Base-by-base conservation (phyloP, 2,797 vertebrate genomes). In the Rhincodon typus region DNA sequence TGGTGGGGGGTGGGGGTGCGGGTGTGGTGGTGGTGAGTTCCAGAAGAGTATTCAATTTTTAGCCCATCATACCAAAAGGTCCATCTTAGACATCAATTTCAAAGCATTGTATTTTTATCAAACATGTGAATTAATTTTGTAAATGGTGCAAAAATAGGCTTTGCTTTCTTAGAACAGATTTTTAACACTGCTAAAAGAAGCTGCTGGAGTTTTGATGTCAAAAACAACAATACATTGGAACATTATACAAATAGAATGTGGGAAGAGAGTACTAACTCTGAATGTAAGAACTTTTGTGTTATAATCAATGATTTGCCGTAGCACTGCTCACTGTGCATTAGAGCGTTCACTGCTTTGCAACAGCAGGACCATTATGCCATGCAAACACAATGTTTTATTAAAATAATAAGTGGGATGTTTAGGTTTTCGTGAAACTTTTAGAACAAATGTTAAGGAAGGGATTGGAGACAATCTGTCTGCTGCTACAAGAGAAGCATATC, bases 331-430 rank as follows among this genome's bases (percentile, higher is more conserved):
- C 62, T 53, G 53, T 90, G 34, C 62, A 30, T 57, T 90, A 2
- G 50, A 88, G 13, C 4, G 2, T 17, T 7, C 13, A 66, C 34
- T 90, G 30, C 62, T 62, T 34, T 34, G 57, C 62, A 90, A 90
- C 53, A 84, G 42, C 42, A 46, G 38, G 82, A 46, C 38, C 42
- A 84, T 84, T 84, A 84, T n/a, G 34, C 53, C 87, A 90, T n/a
- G 57, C n/a, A 62, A n/a, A 66, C 30, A 90, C 87, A 90, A 62
- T 90, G 87, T 90, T 30, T n/a, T 62, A 62, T 90, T 90, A 62
- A 62, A 90, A 62, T 34, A 90, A 90, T 90, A 46, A 46, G 87
- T 34, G 30, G 17, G 87, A 90, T 30, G 15, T 17, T 62, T 62
- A 62, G 0, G 19, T 90, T 90, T 90, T 62, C 6, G 34, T 66